These are phyloP conservation scores for Andrena praecox DNA, from an alignment of 2,888 invertebrate species.

Conservation along the genomic window DNA sequence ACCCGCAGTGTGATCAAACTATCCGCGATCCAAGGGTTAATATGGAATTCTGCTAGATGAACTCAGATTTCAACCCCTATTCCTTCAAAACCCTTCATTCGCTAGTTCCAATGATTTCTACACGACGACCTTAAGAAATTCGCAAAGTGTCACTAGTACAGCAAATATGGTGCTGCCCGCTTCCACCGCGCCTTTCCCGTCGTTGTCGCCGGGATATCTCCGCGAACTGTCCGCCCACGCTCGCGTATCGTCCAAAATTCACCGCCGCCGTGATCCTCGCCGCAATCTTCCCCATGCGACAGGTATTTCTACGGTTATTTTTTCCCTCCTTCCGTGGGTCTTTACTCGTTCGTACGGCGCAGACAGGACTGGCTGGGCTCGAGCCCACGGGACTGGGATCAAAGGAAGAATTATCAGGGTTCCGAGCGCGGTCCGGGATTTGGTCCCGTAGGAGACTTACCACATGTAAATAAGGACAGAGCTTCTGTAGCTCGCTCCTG, in stretches of 20 bases:
- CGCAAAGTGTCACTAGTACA: not conserved
- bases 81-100: too few species aligned
- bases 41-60: too few species aligned
- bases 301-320: constrained; percentile 69
- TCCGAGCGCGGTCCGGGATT: constrained; percentile 84
- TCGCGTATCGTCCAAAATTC: constrained; percentile 36
- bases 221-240: too few species aligned
- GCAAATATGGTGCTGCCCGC: too few species aligned
- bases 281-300: constrained; percentile 59
- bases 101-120: too few species aligned
- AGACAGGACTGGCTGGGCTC: constrained; percentile 69
- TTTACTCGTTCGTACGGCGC: constrained; percentile 72
- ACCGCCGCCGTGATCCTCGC: constrained; percentile 8
- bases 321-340: constrained; percentile 68
- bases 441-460: constrained; percentile 85
- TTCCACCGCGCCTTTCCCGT: too few species aligned
- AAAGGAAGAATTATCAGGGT: constrained; percentile 85
- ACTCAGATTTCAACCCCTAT: too few species aligned
- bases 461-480: constrained; percentile 85
- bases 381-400: constrained; percentile 83
- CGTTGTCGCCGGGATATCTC: too few species aligned
- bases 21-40: too few species aligned
- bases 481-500: constrained; percentile 77
- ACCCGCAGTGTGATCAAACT: too few species aligned
- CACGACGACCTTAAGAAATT: not conserved